Conservation (phyloP, 2,888 invertebrate genomes). For the Xylota segnis region DNA sequence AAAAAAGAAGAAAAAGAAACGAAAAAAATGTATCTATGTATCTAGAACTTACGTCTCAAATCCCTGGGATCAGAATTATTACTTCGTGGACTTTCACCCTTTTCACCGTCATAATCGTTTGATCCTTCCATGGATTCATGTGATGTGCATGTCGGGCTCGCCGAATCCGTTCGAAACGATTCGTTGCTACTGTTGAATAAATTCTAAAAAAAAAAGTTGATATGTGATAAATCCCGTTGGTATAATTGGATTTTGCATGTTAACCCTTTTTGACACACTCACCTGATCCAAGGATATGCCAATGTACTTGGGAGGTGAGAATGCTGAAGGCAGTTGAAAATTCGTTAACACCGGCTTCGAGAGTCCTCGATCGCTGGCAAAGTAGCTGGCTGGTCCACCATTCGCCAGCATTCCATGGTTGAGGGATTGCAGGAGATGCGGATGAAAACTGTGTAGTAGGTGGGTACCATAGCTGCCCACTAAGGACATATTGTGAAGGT, state of each 20-base stretch:
- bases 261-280: conserved; percentile 76
- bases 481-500: conserved; percentile 88
- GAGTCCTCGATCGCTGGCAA: conserved; percentile 85
- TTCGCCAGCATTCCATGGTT: conserved; percentile 86
- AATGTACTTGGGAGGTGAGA: conserved; percentile 89
- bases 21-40: conserved; percentile 43
- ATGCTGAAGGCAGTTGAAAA: conserved; percentile 89
- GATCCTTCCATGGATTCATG: conserved; percentile 87
- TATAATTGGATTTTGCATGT: conserved; percentile 76
- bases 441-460: conserved; percentile 89
- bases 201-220: conserved; percentile 80
- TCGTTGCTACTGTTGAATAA: conserved; percentile 84
- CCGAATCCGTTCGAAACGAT: conserved; percentile 86
- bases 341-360: conserved; percentile 87
- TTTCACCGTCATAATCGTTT: conserved; percentile 86
- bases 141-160: conserved; percentile 87
- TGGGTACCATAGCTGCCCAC: conserved; percentile 88
- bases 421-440: conserved; percentile 89
- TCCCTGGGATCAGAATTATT: conserved; percentile 85
- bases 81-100: conserved; percentile 85
- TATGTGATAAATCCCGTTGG: conserved; percentile 69
- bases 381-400: conserved; percentile 83
- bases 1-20: conserved; percentile 46
- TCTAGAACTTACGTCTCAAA: conserved; percentile 86
- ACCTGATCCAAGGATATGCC: conserved; percentile 85